Conservation (phyloP, 2,113 vertebrate genomes). For the Chunga burmeisteri region DNA sequence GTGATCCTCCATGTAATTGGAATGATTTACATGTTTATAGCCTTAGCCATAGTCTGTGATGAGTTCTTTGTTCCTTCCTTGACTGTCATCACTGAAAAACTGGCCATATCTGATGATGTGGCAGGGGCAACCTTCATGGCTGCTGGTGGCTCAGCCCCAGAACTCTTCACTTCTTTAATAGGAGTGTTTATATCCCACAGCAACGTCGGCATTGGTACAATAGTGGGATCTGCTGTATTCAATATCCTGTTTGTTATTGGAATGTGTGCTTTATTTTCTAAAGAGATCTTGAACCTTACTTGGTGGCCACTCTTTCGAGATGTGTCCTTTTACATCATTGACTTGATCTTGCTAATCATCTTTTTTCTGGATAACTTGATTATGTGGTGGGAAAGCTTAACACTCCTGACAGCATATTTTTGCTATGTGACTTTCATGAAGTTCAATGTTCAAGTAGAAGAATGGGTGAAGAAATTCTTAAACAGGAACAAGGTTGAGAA, state of each 20-base stretch:
- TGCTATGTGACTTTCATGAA: constrained; percentile 97
- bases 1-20: constrained; percentile 91
- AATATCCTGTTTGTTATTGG: constrained; percentile 98
- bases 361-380: constrained; percentile 98
- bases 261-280: constrained; percentile 98
- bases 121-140: constrained; percentile 98
- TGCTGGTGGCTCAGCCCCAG: constrained; percentile 95
- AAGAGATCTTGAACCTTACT: constrained; percentile 93
- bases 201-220: constrained; percentile 97
- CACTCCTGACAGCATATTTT: constrained; percentile 85
- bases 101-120: constrained; percentile 94
- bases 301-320: constrained; percentile 99
- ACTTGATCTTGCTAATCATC: constrained; percentile 93
- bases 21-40: constrained; percentile 99
- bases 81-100: constrained; percentile 95
- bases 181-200: constrained; percentile 97
- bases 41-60: constrained; percentile 96
- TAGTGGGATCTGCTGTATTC: constrained; percentile 97
- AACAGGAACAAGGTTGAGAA: constrained; percentile 95
- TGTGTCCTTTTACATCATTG: constrained; percentile 95
- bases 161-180: constrained; percentile 98
- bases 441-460: constrained; percentile 90
- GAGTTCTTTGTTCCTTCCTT: constrained; percentile 98
- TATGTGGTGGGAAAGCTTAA: constrained; percentile 90
- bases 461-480: constrained; percentile 83